A percentile compares a stretch with the other conserved stretches of the same genome.
Evolutionary conservation across 2,888 invertebrate species (phyloP).

Genomic region (Hirudinaria manillensis): DNA sequence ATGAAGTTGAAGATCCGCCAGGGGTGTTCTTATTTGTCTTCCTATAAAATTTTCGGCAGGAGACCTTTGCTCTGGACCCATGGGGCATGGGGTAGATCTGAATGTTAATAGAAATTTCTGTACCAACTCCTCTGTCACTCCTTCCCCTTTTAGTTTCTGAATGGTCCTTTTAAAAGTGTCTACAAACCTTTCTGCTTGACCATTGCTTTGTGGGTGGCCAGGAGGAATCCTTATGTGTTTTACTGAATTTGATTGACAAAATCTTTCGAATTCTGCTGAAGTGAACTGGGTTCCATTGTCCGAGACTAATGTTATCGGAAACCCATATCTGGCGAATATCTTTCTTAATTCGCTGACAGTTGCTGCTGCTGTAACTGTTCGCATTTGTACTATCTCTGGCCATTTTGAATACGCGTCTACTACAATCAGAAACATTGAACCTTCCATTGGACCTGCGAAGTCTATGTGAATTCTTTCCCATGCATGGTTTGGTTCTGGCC

Average conservation of each 20-base stretch:
- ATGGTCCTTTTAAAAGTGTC: not conserved
- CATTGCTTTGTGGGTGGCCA: not conserved
- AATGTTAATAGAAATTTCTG: not conserved
- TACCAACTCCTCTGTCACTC: not conserved
- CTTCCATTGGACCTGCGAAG: no score
- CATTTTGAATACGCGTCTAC: no score
- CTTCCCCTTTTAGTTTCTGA: not conserved
- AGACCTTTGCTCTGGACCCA: not conserved
- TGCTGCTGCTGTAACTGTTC: no score
- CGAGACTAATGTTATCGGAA: not conserved
- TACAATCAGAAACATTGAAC: no score
- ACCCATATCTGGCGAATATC: not conserved
- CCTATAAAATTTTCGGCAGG: conserved; percentile 1
- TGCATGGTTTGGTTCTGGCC: no score
- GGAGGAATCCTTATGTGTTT: not conserved
- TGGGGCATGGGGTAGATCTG: not conserved
- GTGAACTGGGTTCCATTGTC: not conserved
- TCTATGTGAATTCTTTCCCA: no score
- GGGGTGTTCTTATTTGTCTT: not conserved
- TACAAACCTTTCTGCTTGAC: not conserved
- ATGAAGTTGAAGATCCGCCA: no score
- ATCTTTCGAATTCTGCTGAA: not conserved
- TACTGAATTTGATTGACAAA: not conserved
- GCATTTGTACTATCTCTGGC: no score
- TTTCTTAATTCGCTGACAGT: no score